Conservation (phyloP, 2,888 invertebrate genomes). For the Cosmia pyralina region DNA sequence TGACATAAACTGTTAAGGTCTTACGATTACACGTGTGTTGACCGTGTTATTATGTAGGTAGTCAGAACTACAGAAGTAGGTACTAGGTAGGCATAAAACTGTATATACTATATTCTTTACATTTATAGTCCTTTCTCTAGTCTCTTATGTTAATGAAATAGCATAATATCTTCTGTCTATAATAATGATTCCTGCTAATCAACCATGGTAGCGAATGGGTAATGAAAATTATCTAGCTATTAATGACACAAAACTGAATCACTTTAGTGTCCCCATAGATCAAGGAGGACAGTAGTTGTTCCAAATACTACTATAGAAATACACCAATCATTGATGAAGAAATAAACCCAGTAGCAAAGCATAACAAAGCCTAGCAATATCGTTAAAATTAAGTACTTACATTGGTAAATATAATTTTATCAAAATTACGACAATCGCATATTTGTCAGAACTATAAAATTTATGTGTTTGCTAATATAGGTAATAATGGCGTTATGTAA, state of each 20-base stretch:
- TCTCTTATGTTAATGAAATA: not conserved
- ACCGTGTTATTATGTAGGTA: not conserved
- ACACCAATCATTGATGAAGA: not conserved
- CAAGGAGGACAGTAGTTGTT: not conserved
- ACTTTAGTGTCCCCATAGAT: not conserved
- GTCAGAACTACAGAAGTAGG: not conserved
- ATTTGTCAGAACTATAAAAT: conserved; percentile 42
- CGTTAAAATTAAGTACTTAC: conserved; percentile 18
- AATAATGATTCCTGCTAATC: too few species aligned
- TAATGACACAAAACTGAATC: not conserved
- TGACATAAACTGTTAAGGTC: conserved; percentile 25
- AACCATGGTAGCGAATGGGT: not conserved
- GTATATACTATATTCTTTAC: not conserved
- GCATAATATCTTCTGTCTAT: not conserved
- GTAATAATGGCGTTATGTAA: conserved; percentile 51
- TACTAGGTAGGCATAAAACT: not conserved
- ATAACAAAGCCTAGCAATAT: conserved; percentile 9
- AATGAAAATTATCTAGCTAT: not conserved
- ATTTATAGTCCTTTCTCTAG: not conserved
- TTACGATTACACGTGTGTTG: conserved; percentile 25
- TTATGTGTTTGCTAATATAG: conserved; percentile 31
- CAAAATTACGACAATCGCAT: conserved; percentile 22
- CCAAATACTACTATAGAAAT: not conserved
- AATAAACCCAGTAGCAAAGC: conserved; percentile 11
- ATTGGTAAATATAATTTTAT: conserved; percentile 30